These are phyloP conservation scores for Portunus trituberculatus DNA, from an alignment of 1,140 invertebrate genomes.

Conservation along the genomic window DNA sequence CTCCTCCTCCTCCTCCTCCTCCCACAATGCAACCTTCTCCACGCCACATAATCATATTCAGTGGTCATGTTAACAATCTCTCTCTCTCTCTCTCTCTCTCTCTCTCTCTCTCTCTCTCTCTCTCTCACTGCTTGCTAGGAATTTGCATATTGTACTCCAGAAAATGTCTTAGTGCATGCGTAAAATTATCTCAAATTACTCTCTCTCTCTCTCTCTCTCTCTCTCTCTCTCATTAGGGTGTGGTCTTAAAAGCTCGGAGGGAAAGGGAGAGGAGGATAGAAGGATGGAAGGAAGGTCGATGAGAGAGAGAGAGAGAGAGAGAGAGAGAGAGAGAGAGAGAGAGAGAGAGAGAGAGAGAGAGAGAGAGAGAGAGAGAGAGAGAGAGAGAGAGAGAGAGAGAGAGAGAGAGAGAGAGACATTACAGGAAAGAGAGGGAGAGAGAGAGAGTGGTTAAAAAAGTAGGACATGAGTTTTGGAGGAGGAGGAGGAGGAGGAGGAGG, in stretches of 20 bases:
- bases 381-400: not conserved
- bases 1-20: not conserved
- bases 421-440: not conserved
- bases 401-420: not conserved
- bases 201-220: not conserved
- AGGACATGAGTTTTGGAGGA: too few relatives aligned
- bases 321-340: not conserved
- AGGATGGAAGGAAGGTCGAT: not conserved
- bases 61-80: not conserved
- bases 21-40: constrained; percentile 8
- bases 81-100: constrained; percentile 13
- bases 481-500: too few relatives aligned
- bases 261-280: not conserved
- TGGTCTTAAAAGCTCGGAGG: not conserved
- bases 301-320: constrained; percentile 2
- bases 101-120: constrained; percentile 4
- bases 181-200: too few relatives aligned
- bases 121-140: not conserved
- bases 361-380: not conserved
- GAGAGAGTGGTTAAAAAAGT: not conserved
- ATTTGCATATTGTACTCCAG: too few relatives aligned
- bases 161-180: too few relatives aligned
- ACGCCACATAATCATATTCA: not conserved
- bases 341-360: constrained; percentile 24
- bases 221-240: not conserved